Conservation (phyloP, 2,797 vertebrate species). For the Vireo griseus region DNA sequence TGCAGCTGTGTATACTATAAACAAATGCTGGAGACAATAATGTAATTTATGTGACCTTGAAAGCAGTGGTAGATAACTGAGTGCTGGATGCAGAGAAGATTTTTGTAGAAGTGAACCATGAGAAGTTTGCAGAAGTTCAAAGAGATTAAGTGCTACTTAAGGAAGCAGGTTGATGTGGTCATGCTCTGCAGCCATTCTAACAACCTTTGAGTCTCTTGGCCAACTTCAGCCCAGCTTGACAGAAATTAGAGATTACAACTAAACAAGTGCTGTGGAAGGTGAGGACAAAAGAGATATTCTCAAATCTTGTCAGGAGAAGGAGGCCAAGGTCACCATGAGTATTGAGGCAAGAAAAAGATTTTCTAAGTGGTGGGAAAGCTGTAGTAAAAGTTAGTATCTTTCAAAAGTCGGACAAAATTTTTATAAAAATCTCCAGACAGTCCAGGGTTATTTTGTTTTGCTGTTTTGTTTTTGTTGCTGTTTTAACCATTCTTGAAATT, state of each 20-base stretch:
- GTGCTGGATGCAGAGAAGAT: not conserved
- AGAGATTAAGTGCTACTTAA: not conserved
- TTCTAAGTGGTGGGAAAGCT: not conserved
- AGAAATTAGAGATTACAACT: not conserved
- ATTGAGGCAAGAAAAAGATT: not conserved
- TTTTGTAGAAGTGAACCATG: not conserved
- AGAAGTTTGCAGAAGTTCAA: not conserved
- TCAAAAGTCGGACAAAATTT: not conserved
- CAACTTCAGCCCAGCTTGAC: not conserved
- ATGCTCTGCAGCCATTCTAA: not conserved
- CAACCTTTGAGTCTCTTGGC: not conserved
- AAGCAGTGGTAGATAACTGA: not conserved
- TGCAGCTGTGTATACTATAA: conserved; percentile 18
- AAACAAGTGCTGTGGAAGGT: not conserved
- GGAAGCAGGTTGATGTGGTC: not conserved
- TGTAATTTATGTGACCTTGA: not conserved
- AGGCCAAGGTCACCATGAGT: not conserved
- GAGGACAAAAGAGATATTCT: not conserved
- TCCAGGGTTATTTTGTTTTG: not conserved
- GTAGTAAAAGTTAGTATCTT: not conserved
- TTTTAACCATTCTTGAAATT: not conserved
- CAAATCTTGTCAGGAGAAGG: not conserved
- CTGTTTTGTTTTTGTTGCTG: not conserved
- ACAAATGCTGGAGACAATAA: not conserved
- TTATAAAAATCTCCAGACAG: not conserved